These are phyloP conservation scores for Drosophila anomalata DNA, from an alignment of 2,888 invertebrate species.

Conservation along the genomic window DNA sequence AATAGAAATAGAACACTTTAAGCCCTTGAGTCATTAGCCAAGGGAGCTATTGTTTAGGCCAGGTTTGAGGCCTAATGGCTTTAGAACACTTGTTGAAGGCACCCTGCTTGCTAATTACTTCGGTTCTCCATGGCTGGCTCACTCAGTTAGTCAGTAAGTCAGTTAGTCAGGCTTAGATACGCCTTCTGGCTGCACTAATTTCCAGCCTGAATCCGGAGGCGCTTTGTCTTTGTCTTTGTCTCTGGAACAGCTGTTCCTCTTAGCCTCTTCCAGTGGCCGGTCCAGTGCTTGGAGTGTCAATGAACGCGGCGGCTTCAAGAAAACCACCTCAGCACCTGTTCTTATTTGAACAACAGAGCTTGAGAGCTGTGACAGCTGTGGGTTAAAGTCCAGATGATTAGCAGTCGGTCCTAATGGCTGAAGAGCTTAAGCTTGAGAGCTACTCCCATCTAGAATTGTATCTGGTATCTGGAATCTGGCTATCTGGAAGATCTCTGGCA, in stretches of 20 bases:
- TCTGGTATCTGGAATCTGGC: not conserved
- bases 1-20: not conserved
- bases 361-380: constrained; percentile 33
- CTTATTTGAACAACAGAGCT: constrained; percentile 30
- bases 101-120: constrained; percentile 30
- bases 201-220: constrained; percentile 58
- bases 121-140: constrained; percentile 40
- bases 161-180: constrained; percentile 45
- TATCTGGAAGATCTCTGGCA: not conserved
- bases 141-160: constrained; percentile 19
- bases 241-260: constrained; percentile 58
- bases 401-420: constrained; percentile 11
- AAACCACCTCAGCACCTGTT: constrained; percentile 22
- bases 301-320: constrained; percentile 46
- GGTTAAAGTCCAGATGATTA: constrained; percentile 39
- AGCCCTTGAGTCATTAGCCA: constrained; percentile 1
- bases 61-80: not conserved
- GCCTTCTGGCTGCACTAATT: constrained; percentile 74
- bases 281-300: constrained; percentile 62
- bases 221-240: constrained; percentile 44
- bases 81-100: constrained; percentile 9
- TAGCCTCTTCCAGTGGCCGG: not conserved
- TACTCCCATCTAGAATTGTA: constrained; percentile 2
- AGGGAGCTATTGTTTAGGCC: no score
- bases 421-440: not conserved